Base-by-base conservation (phyloP, 2,113 vertebrate genomes). In the Craseonycteris thonglongyai region DNA sequence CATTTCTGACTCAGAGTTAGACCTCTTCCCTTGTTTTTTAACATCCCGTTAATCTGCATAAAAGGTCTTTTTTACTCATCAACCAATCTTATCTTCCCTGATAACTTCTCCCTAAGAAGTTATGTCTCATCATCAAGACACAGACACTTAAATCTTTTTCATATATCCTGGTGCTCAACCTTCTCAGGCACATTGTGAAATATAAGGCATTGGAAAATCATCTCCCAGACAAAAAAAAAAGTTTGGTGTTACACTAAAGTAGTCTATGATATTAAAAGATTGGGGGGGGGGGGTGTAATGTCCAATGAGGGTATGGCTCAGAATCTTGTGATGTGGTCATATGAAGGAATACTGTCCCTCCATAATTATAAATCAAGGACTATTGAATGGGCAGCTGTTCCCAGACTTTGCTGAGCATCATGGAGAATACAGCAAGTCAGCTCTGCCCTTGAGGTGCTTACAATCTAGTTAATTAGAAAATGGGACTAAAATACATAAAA, bases 11-110 rank as follows among this genome's bases (percentile, higher is more conserved):
- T 96, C 95, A 83, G 79, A 75, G 68, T 75, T 76, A 96, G 81
- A 90, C 71, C 51, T 92, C 47, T 85, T 82, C 76, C 30, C 74
- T 92, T 28, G 54, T 81, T 93, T 95, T 88, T 66, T 88, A 94
- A 95, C 80, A 83, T 97, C 93, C 89, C 91, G 91, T 95, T 97
- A 91, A 93, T 93, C 76, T 94, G 38, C 69, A 78, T 79, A 42
- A 85, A 93, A 93, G 65, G 59, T 95, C 49, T 96, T 78, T 90
- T 79, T 75, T 90, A 49, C 18, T 79, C 79, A 83, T 54, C 38
- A 61, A 79, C 40, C 89, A 87, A 56, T 24, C 74, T 86, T 86
- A 54, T 24, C 66, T 84, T 84, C 66, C 75, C 91, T 87, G 76
- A 42, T 85, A 58, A 78, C 68, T 82, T 56, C 49, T 72, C 26